Conservation (phyloP, 2,888 invertebrate species). For the Liodrosophila aerea region DNA sequence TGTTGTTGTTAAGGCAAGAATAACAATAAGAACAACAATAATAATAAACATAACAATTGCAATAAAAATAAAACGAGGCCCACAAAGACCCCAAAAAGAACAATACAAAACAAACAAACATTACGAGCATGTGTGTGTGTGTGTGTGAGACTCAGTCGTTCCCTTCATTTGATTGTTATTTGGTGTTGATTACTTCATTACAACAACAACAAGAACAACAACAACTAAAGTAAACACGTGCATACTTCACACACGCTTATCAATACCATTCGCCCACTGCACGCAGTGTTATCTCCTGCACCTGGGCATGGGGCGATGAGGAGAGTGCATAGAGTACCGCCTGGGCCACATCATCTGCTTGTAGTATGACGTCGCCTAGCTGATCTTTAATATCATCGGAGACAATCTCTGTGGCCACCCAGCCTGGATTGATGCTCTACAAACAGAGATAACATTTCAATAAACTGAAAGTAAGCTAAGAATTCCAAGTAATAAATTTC, state of each 20-base stretch:
- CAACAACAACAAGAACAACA: slow-evolving; percentile 16
- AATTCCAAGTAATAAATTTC: too few species aligned
- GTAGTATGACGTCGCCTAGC: slow-evolving; percentile 68
- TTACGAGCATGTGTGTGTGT: neutral
- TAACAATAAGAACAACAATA: slow-evolving; percentile 9
- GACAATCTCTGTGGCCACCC: slow-evolving; percentile 80
- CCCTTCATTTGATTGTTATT: slow-evolving; percentile 58
- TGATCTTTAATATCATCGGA: slow-evolving; percentile 61
- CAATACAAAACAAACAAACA: slow-evolving; percentile 4
- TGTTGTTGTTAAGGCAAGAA: too few species aligned
- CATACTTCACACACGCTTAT: slow-evolving; percentile 29
- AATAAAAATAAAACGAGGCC: slow-evolving; percentile 32
- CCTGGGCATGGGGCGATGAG: slow-evolving; percentile 74
- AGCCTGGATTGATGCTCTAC: slow-evolving; percentile 80
- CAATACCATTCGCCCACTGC: slow-evolving; percentile 78
- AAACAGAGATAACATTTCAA: neutral
- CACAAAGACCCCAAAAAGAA: slow-evolving; percentile 13
- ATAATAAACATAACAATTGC: slow-evolving; percentile 58
- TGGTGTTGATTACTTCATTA: slow-evolving; percentile 53
- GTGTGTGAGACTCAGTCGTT: slow-evolving; percentile 16
- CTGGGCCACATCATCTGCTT: slow-evolving; percentile 77
- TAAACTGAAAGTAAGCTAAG: too few species aligned
- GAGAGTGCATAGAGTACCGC: slow-evolving; percentile 78
- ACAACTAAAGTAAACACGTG: slow-evolving; percentile 17
- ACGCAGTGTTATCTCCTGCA: slow-evolving; percentile 77